Base-by-base conservation (phyloP, 2,888 invertebrate species). In the Alviniconcha strummeri region DNA sequence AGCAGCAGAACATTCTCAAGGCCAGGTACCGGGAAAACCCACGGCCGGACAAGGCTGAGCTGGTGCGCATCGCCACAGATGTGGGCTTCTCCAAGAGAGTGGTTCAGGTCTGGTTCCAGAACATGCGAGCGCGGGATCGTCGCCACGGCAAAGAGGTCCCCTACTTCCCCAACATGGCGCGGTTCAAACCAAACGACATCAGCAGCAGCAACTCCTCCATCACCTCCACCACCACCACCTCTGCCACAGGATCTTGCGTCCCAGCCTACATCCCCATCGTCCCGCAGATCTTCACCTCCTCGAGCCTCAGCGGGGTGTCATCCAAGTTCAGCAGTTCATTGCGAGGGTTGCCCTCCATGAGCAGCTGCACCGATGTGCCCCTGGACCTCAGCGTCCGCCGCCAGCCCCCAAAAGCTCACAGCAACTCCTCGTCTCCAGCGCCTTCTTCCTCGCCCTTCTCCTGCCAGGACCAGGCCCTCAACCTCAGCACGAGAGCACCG, bases 21-120 rank as follows among this genome's bases (percentile, higher is more conserved):
- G 96, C 97, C 86, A 97, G 98, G 93, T 99, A 98, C 93, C 95
- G 96, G 80, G 94, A 96, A 52, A 99, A 99, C 94, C 97, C 98
- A 11, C 96, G 98, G 85, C 99, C 99, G 3, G 97, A 97, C 92
- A 96, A 98, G 80, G 98, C 98, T 89, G 99, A 99, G 92, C 96
- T 99, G 89, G 96, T 96, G 81, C 96, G 96, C 92, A 97, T 99
- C 90, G 98, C 92, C 13, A 89, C 89, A 57, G 98, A 98, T 94
- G 98, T 99, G 76, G 98, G 98, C 83, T 95, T 99, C 86, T 97
- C 98, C 93, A 99, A 99, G 94, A 95, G 98, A 89, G 99, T 99
- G 80, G 98, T 99, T 8, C 84, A 86, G 84, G 98, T 98, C 86
- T 98, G 98, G 98, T 98, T 98, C 94, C 98, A 98, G 94, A 98